These are phyloP conservation scores for Fregata magnificens DNA, from an alignment of 2,113 vertebrate genomes.

Conservation along the genomic window DNA sequence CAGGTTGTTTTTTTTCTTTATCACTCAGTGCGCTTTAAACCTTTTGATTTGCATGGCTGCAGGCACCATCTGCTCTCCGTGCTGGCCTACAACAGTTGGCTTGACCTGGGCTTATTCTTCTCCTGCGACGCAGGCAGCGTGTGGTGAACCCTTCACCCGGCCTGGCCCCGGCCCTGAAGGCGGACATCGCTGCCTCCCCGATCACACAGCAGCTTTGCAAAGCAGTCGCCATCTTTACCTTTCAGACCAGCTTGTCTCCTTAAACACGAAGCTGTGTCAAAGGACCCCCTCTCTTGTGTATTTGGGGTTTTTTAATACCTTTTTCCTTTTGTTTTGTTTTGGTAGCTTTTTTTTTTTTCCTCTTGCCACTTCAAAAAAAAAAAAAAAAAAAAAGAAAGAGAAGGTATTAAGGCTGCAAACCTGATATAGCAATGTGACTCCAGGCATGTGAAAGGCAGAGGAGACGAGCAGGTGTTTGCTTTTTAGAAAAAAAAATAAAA, in stretches of 20 bases:
- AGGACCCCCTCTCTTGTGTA: not conserved
- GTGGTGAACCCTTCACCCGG: not conserved
- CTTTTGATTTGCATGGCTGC: constrained; percentile 28
- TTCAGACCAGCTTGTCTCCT: not conserved
- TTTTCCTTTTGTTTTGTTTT: not conserved
- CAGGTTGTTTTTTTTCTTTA: not conserved
- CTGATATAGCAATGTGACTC: not conserved
- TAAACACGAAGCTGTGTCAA: not conserved
- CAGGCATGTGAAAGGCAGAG: not conserved
- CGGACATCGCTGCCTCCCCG: not conserved
- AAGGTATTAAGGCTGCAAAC: not conserved
- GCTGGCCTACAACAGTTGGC: constrained; percentile 7
- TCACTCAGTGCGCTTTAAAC: not conserved
- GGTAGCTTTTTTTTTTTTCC: not conserved
- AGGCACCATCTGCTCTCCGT: constrained; percentile 15
- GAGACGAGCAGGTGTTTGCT: constrained; percentile 19
- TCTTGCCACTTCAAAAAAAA: not conserved
- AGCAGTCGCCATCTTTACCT: not conserved
- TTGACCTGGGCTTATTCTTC: constrained; percentile 24
- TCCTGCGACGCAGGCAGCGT: not conserved
- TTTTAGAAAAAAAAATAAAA: not conserved
- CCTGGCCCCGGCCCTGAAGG: not conserved
- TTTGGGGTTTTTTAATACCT: not conserved
- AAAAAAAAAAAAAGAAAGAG: not conserved
- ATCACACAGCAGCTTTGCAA: not conserved